Base-by-base conservation (phyloP, 2,797 vertebrate genomes). In the Lagodon rhomboides region DNA sequence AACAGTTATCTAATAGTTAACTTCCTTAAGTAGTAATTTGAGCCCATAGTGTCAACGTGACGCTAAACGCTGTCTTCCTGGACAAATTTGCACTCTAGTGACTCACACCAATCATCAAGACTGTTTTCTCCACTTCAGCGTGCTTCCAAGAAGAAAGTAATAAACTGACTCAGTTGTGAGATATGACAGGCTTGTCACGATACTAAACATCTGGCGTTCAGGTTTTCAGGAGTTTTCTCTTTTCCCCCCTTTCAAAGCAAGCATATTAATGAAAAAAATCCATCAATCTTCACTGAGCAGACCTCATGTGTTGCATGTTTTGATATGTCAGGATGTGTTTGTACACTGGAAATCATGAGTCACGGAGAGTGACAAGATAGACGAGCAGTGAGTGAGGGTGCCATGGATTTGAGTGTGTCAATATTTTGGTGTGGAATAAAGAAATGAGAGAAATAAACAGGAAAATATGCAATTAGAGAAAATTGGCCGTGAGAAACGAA, bases 171-270 rank as follows among this genome's bases (percentile, higher is more conserved):
- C 75, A 73, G 38, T 77, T 77, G 50, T 67, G 56, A 80, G 68
- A 77, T 70, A 86, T 68, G 76, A 82, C 84, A 80, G 68, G 11
- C 62, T 73, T 84, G 80, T 86, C 83, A 75, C 20, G 44, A 83
- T 51, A 53, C 58, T 67, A 43, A 73, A 90, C 86, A 90, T 87
- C 83, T 88, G 86, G 77, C 43, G 9, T 79, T 75, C 44, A 50
- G 82, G 68, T 60, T 79, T 73, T 77, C 38, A 56, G n/a, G 17
- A 62, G 23, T 50, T 65, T 56, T 47, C 13, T 54, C 51, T 65
- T 59, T 63, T 72, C 59, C 10, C 15, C 8, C 18, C 2, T 64
- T 34, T 54, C 41, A 51, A 69, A 68, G 51, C 74, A 60, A 68
- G 54, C 68, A 79, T 46, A 71, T 59, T 65, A 55, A 74, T 70